A percentile compares a stretch with the other conserved stretches of the same genome.
These are phyloP conservation scores for Naja naja DNA, from an alignment of 2,113 vertebrate genomes.

Conservation along the genomic window DNA sequence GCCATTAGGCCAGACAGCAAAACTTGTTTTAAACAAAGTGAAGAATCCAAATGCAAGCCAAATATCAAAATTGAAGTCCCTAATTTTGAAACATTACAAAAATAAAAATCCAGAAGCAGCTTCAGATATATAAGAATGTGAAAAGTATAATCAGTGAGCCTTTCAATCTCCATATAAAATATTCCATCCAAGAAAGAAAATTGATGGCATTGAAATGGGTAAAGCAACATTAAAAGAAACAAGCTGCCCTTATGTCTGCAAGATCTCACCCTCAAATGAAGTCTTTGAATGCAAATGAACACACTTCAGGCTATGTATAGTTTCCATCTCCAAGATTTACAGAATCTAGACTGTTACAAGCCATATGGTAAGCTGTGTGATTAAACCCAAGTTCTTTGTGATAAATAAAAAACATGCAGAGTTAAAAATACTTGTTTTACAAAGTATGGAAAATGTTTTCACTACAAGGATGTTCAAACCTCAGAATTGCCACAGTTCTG, in stretches of 20 bases:
- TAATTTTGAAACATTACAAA: conserved; percentile 71
- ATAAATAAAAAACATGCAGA: not conserved
- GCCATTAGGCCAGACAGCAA: conserved; percentile 52
- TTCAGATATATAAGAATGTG: conserved; percentile 66
- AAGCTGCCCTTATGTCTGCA: conserved; percentile 69
- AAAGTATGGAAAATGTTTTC: not conserved
- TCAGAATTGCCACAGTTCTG: not conserved
- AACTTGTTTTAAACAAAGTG: conserved; percentile 33
- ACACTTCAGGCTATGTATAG: conserved; percentile 59
- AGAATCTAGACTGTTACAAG: conserved; percentile 74
- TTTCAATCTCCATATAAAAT: conserved; percentile 67
- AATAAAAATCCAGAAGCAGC: conserved; percentile 67
- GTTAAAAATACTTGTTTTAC: not conserved
- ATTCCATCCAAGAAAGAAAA: conserved; percentile 72
- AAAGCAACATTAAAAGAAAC: conserved; percentile 70
- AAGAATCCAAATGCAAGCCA: conserved; percentile 51
- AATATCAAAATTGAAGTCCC: conserved; percentile 67
- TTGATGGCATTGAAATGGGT: conserved; percentile 75
- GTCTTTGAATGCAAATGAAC: conserved; percentile 58
- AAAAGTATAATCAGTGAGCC: conserved; percentile 77
- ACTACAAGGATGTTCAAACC: not conserved
- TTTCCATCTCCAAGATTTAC: conserved; percentile 73
- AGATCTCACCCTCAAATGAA: conserved; percentile 36
- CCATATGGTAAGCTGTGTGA: conserved; percentile 77
- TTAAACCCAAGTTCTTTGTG: not conserved